Conservation (phyloP, 2,113 vertebrate species). For the Lagopus muta region DNA sequence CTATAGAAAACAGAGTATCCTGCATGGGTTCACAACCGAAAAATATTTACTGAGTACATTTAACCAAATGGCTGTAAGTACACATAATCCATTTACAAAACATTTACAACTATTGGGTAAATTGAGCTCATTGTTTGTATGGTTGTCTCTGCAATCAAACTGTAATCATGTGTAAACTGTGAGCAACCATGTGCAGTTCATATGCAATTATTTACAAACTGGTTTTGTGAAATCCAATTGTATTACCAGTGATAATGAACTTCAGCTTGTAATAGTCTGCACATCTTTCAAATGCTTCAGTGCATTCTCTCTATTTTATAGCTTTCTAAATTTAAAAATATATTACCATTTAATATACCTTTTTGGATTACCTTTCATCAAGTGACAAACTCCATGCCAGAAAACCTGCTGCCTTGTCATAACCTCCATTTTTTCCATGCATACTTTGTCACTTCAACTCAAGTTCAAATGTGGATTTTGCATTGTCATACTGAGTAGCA, state of each 20-base stretch:
- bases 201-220: slow-evolving; percentile 71
- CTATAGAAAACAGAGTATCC: neutral
- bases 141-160: slow-evolving; percentile 69
- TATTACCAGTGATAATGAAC: slow-evolving; percentile 58
- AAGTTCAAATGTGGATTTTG: neutral
- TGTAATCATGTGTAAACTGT: slow-evolving; percentile 73
- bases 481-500: neutral
- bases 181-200: slow-evolving; percentile 65
- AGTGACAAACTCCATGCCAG: neutral
- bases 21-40: slow-evolving; percentile 45
- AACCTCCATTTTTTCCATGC: neutral
- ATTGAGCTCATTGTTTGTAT: slow-evolving; percentile 72
- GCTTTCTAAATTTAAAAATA: neutral
- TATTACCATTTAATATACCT: neutral
- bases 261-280: neutral
- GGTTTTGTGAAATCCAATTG: slow-evolving; percentile 63
- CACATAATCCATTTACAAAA: slow-evolving; percentile 71
- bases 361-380: neutral
- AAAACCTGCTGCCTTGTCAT: neutral
- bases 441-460: neutral
- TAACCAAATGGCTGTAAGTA: slow-evolving; percentile 56
- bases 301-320: neutral
- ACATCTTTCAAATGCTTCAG: slow-evolving; percentile 26
- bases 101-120: slow-evolving; percentile 65
- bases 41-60: slow-evolving; percentile 68